A percentile compares a stretch with the other conserved stretches of the same genome.
Evolutionary conservation across 35 echinoderm and acorn worm genomes (phyloP).

Genomic region (Apostichopus californicus): DNA sequence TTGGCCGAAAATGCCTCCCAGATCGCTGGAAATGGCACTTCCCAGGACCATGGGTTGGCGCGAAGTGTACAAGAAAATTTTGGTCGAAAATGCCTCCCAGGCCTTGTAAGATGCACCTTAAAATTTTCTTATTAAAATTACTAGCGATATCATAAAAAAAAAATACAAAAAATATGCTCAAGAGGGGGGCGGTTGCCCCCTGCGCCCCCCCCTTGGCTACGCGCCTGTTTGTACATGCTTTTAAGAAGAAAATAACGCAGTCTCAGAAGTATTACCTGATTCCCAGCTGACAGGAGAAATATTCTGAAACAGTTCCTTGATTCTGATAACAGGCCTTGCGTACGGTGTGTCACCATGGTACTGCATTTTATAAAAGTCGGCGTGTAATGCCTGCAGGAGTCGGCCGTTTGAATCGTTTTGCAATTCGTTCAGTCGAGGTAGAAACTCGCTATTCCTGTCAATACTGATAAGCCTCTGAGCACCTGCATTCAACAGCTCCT

Average conservation of each 20-base stretch:
- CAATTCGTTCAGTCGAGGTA: slow-evolving; percentile 9
- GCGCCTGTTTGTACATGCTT: no score
- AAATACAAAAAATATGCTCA: no score
- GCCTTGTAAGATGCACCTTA: no score
- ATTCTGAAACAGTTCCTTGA: slow-evolving; percentile 68
- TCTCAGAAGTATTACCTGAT: slow-evolving; percentile 42
- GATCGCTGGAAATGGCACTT: no score
- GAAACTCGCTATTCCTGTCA: slow-evolving; percentile 56
- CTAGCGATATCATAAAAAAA: no score
- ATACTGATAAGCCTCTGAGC: slow-evolving; percentile 49
- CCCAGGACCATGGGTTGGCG: no score
- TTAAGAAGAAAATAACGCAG: not conserved
- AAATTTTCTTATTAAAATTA: no score
- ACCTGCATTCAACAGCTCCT: slow-evolving; percentile 66
- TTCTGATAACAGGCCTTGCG: slow-evolving; percentile 47
- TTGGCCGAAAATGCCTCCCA: no score
- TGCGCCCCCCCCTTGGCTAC: no score
- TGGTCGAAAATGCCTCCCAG: no score
- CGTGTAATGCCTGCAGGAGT: slow-evolving; percentile 41
- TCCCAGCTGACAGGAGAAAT: slow-evolving; percentile 69
- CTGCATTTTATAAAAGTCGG: slow-evolving; percentile 75
- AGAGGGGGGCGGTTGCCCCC: no score
- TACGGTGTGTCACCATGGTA: slow-evolving; percentile 61
- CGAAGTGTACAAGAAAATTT: no score
- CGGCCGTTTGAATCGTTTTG: not conserved